These are phyloP conservation scores for Orchesellides sinensis DNA, from an alignment of 2,888 invertebrate species.

Conservation along the genomic window DNA sequence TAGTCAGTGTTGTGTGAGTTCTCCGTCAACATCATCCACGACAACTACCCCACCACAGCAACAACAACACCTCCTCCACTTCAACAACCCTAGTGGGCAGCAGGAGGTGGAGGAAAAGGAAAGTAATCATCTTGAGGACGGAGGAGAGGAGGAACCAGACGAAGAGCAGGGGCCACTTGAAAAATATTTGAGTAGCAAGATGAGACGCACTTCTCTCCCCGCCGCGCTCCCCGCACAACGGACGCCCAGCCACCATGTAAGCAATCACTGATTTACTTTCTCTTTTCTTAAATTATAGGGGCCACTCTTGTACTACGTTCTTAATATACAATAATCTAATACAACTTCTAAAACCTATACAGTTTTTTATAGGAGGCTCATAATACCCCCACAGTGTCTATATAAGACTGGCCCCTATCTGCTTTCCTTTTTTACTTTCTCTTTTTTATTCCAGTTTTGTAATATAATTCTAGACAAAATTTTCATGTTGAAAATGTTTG, in stretches of 20 bases:
- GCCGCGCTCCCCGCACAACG: constrained; percentile 72
- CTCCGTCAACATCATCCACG: constrained; percentile 37
- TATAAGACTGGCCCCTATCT: too few relatives aligned
- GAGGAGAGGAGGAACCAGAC: neutral
- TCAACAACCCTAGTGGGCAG: neutral
- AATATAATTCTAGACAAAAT: neutral
- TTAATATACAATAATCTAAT: too few relatives aligned
- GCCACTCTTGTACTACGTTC: too few relatives aligned
- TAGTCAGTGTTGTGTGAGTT: constrained; percentile 67
- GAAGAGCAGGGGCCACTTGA: constrained; percentile 48
- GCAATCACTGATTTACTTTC: constrained; percentile 38
- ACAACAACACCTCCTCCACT: constrained; percentile 19
- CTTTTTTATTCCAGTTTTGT: constrained; percentile 14
- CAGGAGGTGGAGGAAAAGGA: too few relatives aligned
- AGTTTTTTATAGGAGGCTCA: too few relatives aligned
- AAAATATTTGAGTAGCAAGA: constrained; percentile 68
- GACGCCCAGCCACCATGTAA: constrained; percentile 70
- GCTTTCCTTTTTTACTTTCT: constrained; percentile 26
- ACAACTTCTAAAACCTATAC: too few relatives aligned
- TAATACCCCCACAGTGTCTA: too few relatives aligned
- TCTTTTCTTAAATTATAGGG: too few relatives aligned
- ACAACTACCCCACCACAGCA: constrained; percentile 56
- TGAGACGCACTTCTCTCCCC: constrained; percentile 75
- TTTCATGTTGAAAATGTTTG: neutral
- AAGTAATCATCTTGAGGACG: too few relatives aligned